Base-by-base conservation (phyloP, 2,888 invertebrate genomes). In the Andrena bicolor region DNA sequence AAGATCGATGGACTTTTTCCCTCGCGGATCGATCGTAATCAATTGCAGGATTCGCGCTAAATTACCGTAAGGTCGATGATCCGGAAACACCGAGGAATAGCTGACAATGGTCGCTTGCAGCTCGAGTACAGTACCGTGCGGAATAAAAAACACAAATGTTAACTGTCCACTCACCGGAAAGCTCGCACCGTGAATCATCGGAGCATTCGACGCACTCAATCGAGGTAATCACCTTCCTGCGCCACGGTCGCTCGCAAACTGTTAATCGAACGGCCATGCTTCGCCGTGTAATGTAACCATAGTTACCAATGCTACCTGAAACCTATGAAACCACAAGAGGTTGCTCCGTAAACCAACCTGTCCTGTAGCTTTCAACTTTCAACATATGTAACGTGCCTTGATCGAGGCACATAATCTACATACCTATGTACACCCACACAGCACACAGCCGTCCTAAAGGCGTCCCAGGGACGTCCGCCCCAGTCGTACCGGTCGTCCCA, bases 171-270 rank as follows among this genome's bases (percentile, higher is more conserved):
- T 89, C 68, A 88, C 90, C 13, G 53, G 60, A 56, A 58, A 83
- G 77, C 80, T 80, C 68, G 66, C 64, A 64, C 41, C 68, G 70
- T 84, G 26, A 60, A 70, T 76, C 74, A 76, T 23, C 41, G 41
- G 53, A 30, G 60, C 87, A 83, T 83, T 74, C 41, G 69, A 81
- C 60, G 82, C 70, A 86, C 65, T 79, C 74, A 83, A 53, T 83
- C 65, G 68, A 41, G 41, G 16, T 41, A 41, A 79, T 79, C 76
- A 86, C 83, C 84, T 87, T 88, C 79, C 83, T 86, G 84, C 86
- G 83, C 90, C 88, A 89, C 90, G 88, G 88, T 91, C 89, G 89
- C 84, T 90, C 69, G 82, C 82, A 82, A 90, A 92, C 92, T 91
- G 86, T 87, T 86, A 86, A 86, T 83, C 88, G 76, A 83, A 84